Percentiles rank a stretch among this genome's conserved stretches.
These are phyloP conservation scores for Myotis pilosus DNA, from an alignment of 2,797 vertebrate species.

Conservation along the genomic window DNA sequence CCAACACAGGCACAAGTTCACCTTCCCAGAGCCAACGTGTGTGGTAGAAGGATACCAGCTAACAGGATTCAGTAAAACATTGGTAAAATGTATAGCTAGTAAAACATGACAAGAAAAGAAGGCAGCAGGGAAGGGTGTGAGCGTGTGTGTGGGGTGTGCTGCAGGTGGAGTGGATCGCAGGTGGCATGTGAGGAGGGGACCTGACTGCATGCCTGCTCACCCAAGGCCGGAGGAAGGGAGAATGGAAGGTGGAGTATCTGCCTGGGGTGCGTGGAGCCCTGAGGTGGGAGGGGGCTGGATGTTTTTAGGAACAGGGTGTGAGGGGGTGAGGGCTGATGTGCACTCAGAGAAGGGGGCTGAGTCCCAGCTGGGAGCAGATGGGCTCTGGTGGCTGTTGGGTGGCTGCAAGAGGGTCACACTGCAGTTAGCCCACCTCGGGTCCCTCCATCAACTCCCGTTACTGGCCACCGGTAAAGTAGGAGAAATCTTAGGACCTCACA, in stretches of 20 bases:
- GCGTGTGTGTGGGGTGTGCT: rapidly evolving
- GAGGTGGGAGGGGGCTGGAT: neutral
- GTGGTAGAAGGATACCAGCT: neutral
- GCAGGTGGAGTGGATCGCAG: rapidly evolving
- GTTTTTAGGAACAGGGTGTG: neutral
- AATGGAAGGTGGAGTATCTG: rapidly evolving
- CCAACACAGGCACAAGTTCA: neutral
- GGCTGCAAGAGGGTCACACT: rapidly evolving
- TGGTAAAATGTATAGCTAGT: rapidly evolving
- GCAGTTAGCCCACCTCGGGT: rapidly evolving
- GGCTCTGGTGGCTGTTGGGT: neutral
- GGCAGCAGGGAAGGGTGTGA: rapidly evolving
- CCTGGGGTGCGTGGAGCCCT: rapidly evolving
- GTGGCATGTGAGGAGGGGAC: neutral
- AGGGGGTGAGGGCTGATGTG: rapidly evolving
- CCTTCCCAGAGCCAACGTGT: neutral
- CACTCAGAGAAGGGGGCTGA: neutral
- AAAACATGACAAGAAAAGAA: rapidly evolving
- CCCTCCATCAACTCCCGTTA: rapidly evolving
- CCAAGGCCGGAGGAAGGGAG: too few species aligned
- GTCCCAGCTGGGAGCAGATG: rapidly evolving
- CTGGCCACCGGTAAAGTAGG: rapidly evolving
- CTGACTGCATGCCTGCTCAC: neutral
- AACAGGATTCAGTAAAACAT: rapidly evolving
- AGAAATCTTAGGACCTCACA: neutral